phyloP scores from a whole-genome alignment of 2,113 vertebrate genomes.

The Vulpes ferrilata region DNA sequence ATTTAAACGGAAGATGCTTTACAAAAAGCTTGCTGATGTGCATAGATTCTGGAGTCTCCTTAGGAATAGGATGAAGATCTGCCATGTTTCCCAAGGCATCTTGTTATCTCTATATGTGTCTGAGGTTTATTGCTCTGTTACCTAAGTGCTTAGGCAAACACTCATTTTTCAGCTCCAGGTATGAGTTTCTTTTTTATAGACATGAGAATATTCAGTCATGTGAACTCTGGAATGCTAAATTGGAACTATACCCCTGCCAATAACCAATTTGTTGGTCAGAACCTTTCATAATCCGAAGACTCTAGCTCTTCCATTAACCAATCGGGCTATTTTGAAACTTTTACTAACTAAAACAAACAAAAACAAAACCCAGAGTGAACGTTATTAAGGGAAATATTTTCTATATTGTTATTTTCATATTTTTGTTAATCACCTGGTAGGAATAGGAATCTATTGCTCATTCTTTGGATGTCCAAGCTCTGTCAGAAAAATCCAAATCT shows the following conservation, averaged over 20 bases:
- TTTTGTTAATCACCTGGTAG: neutral
- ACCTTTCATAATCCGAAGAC: neutral
- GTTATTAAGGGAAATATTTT: constrained; percentile 11
- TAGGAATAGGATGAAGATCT: neutral
- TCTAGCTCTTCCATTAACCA: neutral
- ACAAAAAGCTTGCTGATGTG: neutral
- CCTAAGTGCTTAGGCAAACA: constrained; percentile 45
- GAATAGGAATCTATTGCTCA: neutral
- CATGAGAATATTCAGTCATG: neutral
- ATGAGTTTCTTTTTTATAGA: constrained; percentile 32
- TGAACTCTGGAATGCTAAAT: constrained; percentile 14
- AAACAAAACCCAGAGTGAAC: neutral
- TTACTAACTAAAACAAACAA: neutral
- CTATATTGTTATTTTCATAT: constrained; percentile 20
- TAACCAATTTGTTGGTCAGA: constrained; percentile 11
- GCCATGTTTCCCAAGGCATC: constrained; percentile 46
- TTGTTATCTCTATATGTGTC: constrained; percentile 37
- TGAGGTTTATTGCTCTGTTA: constrained; percentile 21
- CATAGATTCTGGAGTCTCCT: neutral
- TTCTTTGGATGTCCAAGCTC: neutral
- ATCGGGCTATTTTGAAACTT: constrained; percentile 7
- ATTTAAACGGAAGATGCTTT: constrained; percentile 51
- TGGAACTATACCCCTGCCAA: neutral
- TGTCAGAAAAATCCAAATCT: constrained; percentile 18
- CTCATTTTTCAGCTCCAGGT: constrained; percentile 34